Percentiles rank a stretch among this genome's conserved stretches.
Evolutionary conservation across 2,113 vertebrate species (phyloP).

Genomic region (Chinchilla lanigera): DNA sequence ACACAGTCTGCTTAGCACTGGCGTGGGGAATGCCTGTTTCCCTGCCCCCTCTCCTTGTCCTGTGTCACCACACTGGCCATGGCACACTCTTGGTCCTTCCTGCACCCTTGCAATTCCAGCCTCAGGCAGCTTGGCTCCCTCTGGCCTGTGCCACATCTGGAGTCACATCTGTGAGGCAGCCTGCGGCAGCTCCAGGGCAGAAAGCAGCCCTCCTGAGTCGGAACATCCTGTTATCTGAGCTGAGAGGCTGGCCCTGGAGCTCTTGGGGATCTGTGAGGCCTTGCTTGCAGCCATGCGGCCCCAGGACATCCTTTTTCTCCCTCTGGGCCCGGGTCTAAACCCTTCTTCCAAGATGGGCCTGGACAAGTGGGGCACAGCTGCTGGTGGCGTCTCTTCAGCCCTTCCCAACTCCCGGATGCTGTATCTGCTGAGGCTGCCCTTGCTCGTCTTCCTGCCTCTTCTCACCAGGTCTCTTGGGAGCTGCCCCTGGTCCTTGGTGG

Average conservation of each 20-base stretch:
- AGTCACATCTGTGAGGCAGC: slow-evolving; percentile 41
- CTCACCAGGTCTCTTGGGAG: not conserved
- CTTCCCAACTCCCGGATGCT: not conserved
- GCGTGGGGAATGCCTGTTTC: rapidly evolving
- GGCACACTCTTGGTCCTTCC: not conserved
- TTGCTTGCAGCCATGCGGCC: rapidly evolving
- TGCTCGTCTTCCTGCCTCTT: not conserved
- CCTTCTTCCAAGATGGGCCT: not conserved
- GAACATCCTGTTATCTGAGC: not conserved
- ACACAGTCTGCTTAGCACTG: not conserved
- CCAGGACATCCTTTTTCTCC: not conserved
- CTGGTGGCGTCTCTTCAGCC: not conserved
- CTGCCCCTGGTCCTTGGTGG: not conserved
- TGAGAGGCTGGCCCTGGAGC: not conserved
- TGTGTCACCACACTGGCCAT: not conserved
- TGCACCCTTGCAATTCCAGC: not conserved
- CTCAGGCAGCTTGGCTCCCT: not conserved
- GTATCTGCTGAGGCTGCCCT: not conserved
- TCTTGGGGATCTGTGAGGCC: not conserved
- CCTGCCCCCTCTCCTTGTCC: not conserved
- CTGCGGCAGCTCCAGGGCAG: not conserved
- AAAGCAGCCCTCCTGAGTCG: not conserved
- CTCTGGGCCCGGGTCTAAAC: not conserved
- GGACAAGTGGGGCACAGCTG: not conserved
- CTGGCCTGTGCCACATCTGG: not conserved